Conservation (phyloP, 37 sponge, comb jelly and placozoan genomes). For the Bolinopsis microptera region DNA sequence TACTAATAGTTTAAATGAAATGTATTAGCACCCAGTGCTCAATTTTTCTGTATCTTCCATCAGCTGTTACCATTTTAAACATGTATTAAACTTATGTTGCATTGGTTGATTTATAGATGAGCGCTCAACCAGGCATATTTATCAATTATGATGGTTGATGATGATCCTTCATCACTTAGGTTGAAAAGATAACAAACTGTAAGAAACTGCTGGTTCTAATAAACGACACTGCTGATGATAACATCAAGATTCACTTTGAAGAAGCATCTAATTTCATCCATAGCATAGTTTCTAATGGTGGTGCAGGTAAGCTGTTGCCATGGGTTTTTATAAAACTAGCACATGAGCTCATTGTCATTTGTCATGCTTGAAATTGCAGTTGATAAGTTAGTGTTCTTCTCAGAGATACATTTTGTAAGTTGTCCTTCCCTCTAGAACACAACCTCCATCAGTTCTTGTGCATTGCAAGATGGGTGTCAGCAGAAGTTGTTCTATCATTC, state of each 20-base stretch:
- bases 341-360: no score
- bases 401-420: neutral
- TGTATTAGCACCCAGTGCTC: no score
- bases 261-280: neutral
- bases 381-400: neutral
- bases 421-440: neutral
- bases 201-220: neutral
- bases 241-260: neutral
- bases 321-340: neutral
- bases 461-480: constrained; percentile 78
- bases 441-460: constrained; percentile 63
- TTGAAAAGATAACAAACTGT: neutral
- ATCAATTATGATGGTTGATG: no score
- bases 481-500: constrained; percentile 68
- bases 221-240: neutral
- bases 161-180: no score
- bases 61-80: no score
- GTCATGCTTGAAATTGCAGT: no score
- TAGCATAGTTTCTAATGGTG: neutral
- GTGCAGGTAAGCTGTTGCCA: neutral
- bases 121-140: no score
- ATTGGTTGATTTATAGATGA: no score
- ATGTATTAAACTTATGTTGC: no score
- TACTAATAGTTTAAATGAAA: neutral
- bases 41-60: no score